These are phyloP conservation scores for Agrypnia vestita DNA, from an alignment of 1,140 invertebrate genomes.

Conservation along the genomic window DNA sequence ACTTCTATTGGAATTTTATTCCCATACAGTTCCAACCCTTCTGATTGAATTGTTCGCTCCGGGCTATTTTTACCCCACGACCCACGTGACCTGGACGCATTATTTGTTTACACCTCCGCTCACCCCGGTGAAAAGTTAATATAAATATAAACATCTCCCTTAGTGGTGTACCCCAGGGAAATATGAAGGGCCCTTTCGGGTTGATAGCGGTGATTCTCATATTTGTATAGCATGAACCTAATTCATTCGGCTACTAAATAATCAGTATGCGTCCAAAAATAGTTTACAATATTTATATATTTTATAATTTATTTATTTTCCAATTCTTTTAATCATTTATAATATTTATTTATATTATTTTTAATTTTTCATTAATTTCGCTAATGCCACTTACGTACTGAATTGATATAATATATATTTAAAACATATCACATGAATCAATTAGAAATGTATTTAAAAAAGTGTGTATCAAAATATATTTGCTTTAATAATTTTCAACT, in stretches of 20 bases:
- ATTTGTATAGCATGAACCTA: conserved; percentile 9
- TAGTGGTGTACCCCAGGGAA: neutral
- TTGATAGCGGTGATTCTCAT: conserved; percentile 6
- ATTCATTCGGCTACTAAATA: conserved; percentile 15
- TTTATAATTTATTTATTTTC: too few species aligned
- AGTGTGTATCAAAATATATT: too few species aligned
- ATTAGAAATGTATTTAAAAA: too few species aligned
- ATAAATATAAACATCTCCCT: conserved; percentile 32
- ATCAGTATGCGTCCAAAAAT: too few species aligned
- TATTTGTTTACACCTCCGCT: conserved; percentile 27
- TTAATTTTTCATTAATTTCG: too few species aligned
- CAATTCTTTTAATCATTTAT: too few species aligned
- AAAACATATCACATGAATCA: too few species aligned
- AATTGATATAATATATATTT: too few species aligned
- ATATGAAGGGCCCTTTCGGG: conserved; percentile 13
- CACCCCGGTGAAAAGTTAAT: conserved; percentile 17
- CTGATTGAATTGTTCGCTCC: conserved; percentile 28
- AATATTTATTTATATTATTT: too few species aligned
- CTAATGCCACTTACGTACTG: too few species aligned
- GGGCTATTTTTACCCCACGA: conserved; percentile 36
- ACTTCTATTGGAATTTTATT: conserved; percentile 18
- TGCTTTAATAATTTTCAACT: too few species aligned
- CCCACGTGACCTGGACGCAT: conserved; percentile 38
- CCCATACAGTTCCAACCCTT: conserved; percentile 25
- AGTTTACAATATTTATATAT: too few species aligned